Conservation (phyloP, 2,113 vertebrate genomes). For the Helogale parvula region DNA sequence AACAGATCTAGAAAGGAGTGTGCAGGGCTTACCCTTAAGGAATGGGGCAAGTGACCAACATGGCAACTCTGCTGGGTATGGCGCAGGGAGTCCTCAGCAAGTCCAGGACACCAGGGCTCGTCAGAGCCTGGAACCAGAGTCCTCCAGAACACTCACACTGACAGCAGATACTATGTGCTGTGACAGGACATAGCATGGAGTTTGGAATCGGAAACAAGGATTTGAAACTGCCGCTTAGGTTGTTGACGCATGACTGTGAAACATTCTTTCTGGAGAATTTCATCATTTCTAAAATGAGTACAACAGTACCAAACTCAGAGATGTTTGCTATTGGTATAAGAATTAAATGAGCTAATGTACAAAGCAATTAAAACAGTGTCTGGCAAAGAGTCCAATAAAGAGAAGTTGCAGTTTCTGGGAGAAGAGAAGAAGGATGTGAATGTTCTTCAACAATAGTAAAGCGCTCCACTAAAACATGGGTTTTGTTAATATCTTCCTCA, state of each 20-base stretch:
- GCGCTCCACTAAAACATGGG: not conserved
- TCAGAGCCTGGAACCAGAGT: no score
- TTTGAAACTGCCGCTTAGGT: not conserved
- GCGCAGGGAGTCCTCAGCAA: not conserved
- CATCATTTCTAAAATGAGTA: constrained; percentile 34
- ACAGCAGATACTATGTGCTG: not conserved
- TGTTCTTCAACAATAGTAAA: not conserved
- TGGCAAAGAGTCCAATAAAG: not conserved
- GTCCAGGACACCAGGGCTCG: not conserved
- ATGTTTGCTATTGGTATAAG: not conserved
- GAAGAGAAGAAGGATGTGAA: not conserved
- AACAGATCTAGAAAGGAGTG: not conserved
- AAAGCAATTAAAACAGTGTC: not conserved
- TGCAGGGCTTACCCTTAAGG: not conserved
- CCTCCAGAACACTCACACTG: not conserved
- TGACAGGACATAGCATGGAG: not conserved
- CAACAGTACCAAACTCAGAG: not conserved
- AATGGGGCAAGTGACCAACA: not conserved
- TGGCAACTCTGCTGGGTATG: not conserved
- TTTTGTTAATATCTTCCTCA: not conserved
- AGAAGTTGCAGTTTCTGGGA: not conserved
- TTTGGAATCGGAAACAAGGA: not conserved
- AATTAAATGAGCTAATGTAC: constrained; percentile 25
- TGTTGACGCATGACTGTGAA: not conserved
- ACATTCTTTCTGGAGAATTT: not conserved